Percentiles rank a stretch among this genome's conserved stretches.
These are phyloP conservation scores for Drosophila seguyi DNA, from an alignment of 1,140 invertebrate species.

Conservation along the genomic window DNA sequence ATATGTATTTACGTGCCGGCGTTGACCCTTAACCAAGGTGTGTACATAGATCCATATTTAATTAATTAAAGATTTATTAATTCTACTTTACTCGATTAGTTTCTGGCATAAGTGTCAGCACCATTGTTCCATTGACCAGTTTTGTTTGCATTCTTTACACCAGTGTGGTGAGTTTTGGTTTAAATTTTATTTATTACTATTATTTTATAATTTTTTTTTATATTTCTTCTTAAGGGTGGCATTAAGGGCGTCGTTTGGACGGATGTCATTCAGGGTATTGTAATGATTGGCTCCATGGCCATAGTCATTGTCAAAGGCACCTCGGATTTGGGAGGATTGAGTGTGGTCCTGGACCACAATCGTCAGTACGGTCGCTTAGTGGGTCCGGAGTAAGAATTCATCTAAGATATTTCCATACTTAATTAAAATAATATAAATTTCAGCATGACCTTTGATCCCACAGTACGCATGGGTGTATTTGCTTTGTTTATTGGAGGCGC, in stretches of 20 bases:
- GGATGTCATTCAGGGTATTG: slow-evolving; percentile 91
- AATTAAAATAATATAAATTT: slow-evolving; percentile 42
- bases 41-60: not conserved
- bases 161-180: slow-evolving; percentile 88
- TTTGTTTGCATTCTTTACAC: slow-evolving; percentile 93
- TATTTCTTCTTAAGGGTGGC: slow-evolving; percentile 88
- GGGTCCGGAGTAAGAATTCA: slow-evolving; percentile 89
- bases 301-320: slow-evolving; percentile 93
- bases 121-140: slow-evolving; percentile 90
- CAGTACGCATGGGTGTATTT: slow-evolving; percentile 90
- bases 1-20: slow-evolving; percentile 94
- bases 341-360: slow-evolving; percentile 90
- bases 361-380: slow-evolving; percentile 90
- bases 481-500: slow-evolving; percentile 91
- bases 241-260: slow-evolving; percentile 95
- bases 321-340: slow-evolving; percentile 91
- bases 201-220: too few species aligned
- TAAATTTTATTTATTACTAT: too few species aligned
- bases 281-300: slow-evolving; percentile 93
- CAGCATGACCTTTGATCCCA: slow-evolving; percentile 90
- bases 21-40: slow-evolving; percentile 91
- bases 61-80: not conserved
- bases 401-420: slow-evolving; percentile 43
- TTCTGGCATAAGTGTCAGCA: slow-evolving; percentile 89
- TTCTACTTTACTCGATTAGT: slow-evolving; percentile 85